Conservation (phyloP, 1,140 invertebrate species). For the Chlorops oryzae region DNA sequence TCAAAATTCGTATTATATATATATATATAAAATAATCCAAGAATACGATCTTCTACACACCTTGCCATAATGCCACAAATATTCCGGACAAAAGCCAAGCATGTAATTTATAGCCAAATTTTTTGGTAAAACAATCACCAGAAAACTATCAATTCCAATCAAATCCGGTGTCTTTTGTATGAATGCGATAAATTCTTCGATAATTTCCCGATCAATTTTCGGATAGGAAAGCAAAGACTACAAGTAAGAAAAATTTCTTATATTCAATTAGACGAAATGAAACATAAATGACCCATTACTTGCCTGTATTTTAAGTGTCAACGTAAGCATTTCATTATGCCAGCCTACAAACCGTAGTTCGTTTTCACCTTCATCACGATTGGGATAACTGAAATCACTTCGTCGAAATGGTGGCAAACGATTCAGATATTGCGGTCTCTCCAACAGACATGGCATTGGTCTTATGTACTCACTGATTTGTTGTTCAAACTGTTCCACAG, state of each 20-base stretch:
- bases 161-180: conserved; percentile 41
- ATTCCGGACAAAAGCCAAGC: conserved; percentile 38
- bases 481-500: conserved; percentile 29
- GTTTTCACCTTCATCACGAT: conserved; percentile 40
- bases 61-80: conserved; percentile 43
- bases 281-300: background rate
- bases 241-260: background rate
- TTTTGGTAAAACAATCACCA: conserved; percentile 42
- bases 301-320: conserved; percentile 38
- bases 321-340: conserved; percentile 38
- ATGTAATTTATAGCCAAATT: conserved; percentile 43
- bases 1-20: no score
- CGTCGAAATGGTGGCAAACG: conserved; percentile 38
- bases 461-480: conserved; percentile 36
- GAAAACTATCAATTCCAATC: conserved; percentile 41
- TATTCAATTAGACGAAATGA: background rate
- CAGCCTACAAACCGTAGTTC: conserved; percentile 38
- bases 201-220: conserved; percentile 38
- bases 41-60: conserved; percentile 19
- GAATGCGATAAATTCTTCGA: conserved; percentile 42
- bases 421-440: conserved; percentile 42
- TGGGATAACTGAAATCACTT: conserved; percentile 39
- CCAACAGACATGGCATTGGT: conserved; percentile 37
- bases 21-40: no score
- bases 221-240: conserved; percentile 32